Percentiles rank a stretch among this genome's conserved stretches.
These are phyloP conservation scores for Laticauda laticaudata DNA, from an alignment of 2,113 vertebrate genomes.

Conservation along the genomic window DNA sequence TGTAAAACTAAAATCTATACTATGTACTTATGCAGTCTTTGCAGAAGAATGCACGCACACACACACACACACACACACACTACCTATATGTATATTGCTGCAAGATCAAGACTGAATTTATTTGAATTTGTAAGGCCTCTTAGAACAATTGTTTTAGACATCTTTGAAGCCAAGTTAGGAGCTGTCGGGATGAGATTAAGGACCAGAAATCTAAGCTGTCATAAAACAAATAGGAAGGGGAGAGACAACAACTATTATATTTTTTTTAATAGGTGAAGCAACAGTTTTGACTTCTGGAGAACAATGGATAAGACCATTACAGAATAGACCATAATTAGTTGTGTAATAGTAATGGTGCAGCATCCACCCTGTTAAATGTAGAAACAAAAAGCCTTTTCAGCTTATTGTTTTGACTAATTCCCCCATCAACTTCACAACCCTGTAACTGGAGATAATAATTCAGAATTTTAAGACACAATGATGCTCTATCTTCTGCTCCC, in stretches of 20 bases:
- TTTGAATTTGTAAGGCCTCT: not conserved
- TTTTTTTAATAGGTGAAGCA: not conserved
- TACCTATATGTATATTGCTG: no score
- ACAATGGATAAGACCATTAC: not conserved
- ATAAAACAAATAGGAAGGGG: not conserved
- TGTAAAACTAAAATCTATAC: no score
- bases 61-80: no score
- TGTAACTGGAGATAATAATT: not conserved
- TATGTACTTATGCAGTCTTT: no score
- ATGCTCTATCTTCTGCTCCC: not conserved
- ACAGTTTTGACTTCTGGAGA: not conserved
- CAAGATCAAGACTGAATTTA: not conserved
- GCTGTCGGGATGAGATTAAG: not conserved
- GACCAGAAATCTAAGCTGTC: not conserved
- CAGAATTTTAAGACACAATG: not conserved
- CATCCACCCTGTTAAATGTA: not conserved
- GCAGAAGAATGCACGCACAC: no score
- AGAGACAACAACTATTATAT: not conserved
- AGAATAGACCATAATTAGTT: not conserved
- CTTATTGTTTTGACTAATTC: not conserved
- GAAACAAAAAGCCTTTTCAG: not conserved
- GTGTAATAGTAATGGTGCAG: not conserved
- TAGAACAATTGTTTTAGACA: not conserved
- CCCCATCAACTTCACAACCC: not conserved
- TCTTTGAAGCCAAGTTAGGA: not conserved